A percentile compares a stretch with the other conserved stretches of the same genome.
Conservation (phyloP, 37 sponge, comb jelly and placozoan genomes). For the Halisarca cf. caerulea region DNA sequence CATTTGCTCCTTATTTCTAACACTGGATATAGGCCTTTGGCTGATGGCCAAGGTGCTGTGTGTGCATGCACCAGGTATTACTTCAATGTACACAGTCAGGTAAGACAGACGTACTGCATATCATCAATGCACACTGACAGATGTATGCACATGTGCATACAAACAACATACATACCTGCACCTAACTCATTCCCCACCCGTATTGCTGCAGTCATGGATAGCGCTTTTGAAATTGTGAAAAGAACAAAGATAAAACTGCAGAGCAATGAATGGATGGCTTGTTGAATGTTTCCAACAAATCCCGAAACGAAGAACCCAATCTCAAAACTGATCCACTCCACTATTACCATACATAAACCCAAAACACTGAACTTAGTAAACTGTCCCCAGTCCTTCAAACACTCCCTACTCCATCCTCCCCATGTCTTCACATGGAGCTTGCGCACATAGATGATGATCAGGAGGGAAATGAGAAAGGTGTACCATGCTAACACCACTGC, state of each 20-base stretch:
- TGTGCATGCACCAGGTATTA: too few relatives aligned
- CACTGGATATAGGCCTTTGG: too few relatives aligned
- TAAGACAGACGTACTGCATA: too few relatives aligned
- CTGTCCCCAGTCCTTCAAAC: conserved; percentile 5
- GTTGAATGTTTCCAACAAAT: conserved; percentile 27
- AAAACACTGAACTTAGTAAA: not conserved
- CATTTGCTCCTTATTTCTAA: too few relatives aligned
- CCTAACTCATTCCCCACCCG: conserved; percentile 71
- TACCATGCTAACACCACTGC: conserved; percentile 6
- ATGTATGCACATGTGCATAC: too few relatives aligned
- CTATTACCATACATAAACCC: not conserved
- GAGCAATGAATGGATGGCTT: conserved; percentile 35
- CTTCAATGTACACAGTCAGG: too few relatives aligned
- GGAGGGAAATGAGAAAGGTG: conserved; percentile 1
- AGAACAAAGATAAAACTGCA: conserved; percentile 9
- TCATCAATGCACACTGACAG: too few relatives aligned
- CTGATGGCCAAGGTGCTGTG: too few relatives aligned
- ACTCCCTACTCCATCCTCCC: conserved; percentile 39
- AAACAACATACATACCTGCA: conserved; percentile 26
- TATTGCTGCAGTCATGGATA: conserved; percentile 33
- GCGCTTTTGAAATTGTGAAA: conserved; percentile 46
- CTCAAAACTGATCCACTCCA: conserved; percentile 39
- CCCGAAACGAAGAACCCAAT: conserved; percentile 52
- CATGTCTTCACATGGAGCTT: conserved; percentile 63
- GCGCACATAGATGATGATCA: conserved; percentile 20